phyloP scores from a whole-genome alignment of 23 tunicate species.

The Trididemnum miniatum region DNA sequence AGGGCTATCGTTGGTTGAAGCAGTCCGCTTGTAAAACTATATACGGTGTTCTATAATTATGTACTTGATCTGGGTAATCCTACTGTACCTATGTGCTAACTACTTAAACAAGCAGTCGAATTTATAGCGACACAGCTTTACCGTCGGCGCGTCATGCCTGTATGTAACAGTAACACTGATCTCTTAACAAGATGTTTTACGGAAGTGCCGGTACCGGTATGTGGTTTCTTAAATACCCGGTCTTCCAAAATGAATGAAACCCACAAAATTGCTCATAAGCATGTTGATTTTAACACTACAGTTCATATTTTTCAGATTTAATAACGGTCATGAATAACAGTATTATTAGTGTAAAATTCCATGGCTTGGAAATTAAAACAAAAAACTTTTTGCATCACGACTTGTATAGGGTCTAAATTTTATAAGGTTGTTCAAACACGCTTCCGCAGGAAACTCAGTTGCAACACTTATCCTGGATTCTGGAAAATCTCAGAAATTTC shows the following conservation, averaged over 20 bases:
- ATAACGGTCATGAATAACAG: conserved; percentile 3
- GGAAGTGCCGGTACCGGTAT: too few relatives aligned
- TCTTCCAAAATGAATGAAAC: conserved; percentile 10
- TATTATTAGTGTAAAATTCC: conserved; percentile 15
- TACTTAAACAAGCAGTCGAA: too few relatives aligned
- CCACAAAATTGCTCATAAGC: background rate
- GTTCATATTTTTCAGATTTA: conserved; percentile 8
- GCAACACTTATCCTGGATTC: conserved; percentile 31
- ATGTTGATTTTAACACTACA: background rate
- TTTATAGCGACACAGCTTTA: too few relatives aligned
- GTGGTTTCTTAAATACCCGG: background rate
- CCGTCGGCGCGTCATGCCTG: too few relatives aligned
- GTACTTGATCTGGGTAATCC: too few relatives aligned
- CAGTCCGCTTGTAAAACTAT: too few relatives aligned
- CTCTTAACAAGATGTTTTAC: too few relatives aligned
- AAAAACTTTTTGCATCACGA: background rate
- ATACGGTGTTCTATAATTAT: too few relatives aligned
- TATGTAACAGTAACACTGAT: too few relatives aligned
- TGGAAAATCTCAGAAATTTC: conserved; percentile 24
- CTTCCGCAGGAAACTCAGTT: conserved; percentile 10
- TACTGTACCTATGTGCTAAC: too few relatives aligned
- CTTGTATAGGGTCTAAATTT: conserved; percentile 16
- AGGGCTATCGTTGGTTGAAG: too few relatives aligned
- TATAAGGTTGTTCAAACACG: conserved; percentile 22
- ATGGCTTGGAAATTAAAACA: conserved; percentile 16